Conservation (phyloP, 1,140 invertebrate species). For the Drosophila truncata region DNA sequence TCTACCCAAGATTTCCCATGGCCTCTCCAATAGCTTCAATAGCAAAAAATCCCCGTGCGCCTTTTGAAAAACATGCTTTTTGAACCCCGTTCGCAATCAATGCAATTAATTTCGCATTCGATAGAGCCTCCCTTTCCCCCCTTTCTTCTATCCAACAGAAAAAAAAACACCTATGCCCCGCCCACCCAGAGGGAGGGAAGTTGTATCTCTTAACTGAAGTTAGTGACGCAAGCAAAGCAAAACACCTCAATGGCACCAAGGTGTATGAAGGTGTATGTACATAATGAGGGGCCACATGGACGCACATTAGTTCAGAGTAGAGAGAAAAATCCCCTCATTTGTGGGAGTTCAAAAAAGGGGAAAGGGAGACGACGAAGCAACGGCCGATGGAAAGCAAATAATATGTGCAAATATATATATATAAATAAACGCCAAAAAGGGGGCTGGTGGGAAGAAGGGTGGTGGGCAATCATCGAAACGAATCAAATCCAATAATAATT, state of each 20-base stretch:
- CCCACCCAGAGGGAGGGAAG: not conserved
- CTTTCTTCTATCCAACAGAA: too few relatives aligned
- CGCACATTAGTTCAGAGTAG: not conserved
- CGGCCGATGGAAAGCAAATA: conserved; percentile 50
- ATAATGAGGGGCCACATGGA: conserved; percentile 34
- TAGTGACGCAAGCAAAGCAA: conserved; percentile 47
- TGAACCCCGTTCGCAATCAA: conserved; percentile 33
- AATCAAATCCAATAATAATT: conserved; percentile 74
- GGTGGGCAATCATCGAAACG: conserved; percentile 37
- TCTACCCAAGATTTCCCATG: conserved; percentile 40
- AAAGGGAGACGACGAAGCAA: not conserved
- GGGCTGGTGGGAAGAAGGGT: not conserved
- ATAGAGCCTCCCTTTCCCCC: not conserved
- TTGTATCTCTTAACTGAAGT: not conserved
- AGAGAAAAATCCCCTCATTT: conserved; percentile 41
- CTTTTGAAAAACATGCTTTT: conserved; percentile 30
- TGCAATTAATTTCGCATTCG: conserved; percentile 59
- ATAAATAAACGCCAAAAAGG: conserved; percentile 9
- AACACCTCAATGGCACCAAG: conserved; percentile 18
- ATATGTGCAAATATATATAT: conserved; percentile 16
- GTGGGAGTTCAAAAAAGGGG: not conserved
- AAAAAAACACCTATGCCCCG: too few relatives aligned
- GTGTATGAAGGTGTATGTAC: conserved; percentile 42
- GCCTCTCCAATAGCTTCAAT: not conserved
- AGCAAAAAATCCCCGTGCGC: conserved; percentile 41